Evolutionary conservation across 2,113 vertebrate species (phyloP).

Genomic region (Protobothrops mucrosquamatus): DNA sequence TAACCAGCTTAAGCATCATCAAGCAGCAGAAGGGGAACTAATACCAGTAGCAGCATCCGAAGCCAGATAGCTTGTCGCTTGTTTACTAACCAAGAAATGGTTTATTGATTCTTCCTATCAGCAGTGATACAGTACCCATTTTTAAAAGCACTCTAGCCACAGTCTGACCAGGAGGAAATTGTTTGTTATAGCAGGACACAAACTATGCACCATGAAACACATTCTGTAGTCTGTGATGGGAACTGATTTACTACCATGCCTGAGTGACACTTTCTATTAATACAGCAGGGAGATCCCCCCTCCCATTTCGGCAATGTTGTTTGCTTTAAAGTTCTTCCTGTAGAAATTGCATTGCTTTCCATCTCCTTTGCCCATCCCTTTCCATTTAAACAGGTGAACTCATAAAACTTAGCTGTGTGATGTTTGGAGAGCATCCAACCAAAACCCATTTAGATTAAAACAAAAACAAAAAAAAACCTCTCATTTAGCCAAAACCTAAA

Average conservation of each 20-base stretch:
- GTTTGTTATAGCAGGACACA: neutral
- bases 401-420: neutral
- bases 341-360: neutral
- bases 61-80: neutral
- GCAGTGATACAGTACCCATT: neutral
- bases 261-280: neutral
- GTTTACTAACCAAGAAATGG: neutral
- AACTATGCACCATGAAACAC: neutral
- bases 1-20: neutral
- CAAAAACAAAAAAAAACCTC: neutral
- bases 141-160: neutral
- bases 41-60: rapidly evolving
- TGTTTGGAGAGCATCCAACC: neutral
- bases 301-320: neutral
- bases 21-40: neutral
- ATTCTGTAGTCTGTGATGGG: neutral
- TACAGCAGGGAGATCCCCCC: neutral
- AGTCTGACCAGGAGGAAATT: neutral
- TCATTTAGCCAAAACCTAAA: neutral
- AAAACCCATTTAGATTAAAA: neutral
- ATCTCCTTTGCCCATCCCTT: neutral
- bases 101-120: neutral
- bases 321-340: slow-evolving; percentile 19
- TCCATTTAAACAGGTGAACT: neutral
- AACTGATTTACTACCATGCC: neutral